Base-by-base conservation (phyloP, 2,888 invertebrate genomes). In the Ornithoptera priamus region DNA sequence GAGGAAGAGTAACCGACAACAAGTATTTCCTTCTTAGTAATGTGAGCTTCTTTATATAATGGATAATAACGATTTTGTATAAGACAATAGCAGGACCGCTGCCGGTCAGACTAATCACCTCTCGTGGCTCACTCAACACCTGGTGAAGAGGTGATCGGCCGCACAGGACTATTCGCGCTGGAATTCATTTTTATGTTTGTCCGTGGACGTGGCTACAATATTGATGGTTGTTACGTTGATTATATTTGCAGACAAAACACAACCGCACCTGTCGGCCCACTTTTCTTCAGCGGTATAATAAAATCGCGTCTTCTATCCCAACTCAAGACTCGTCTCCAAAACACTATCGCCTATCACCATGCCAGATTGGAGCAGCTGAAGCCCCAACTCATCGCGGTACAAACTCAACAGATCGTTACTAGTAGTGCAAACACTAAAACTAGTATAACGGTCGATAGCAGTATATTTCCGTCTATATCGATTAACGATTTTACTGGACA, bases 211-310 rank as follows among this genome's bases (percentile, higher is more conserved):
- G 12, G 15, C 4, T 15, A 3, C 12, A 1, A 46, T 15, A 3
- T 4, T 46, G 12, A 46, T 46, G 12, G 12, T 46, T 12, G 2
- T 8, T 8, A 12, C 12, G 15, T 2, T 46, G 12, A 46, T 12
- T 1, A 15, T 56, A 59, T 20, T 69, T 68, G 8, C 75, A 89
- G 88, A 42, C 72, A 76, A 2, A 78, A 81, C 30, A 69, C 78
- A 18, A 73, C 79, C 0, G 76, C 83, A n/a, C 86, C 90, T 1
- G 77, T 90, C 1, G 93, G 93, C 0, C 89, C 90, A 0, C 73
- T 92, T 30, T 90, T 91, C 83, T 93, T 90, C 79, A 87, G 88
- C 74, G 93, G 93, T 0, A 70, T 92, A 20, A 80, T 88, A 17
- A 93, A 93, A 72, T 86, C 92, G 0, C 82, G 90, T 2, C 81